Evolutionary conservation across 2,888 invertebrate genomes (phyloP), one percentile per base, ranked within the genome.

Genomic region (Lasioglossum marginatum): DNA sequence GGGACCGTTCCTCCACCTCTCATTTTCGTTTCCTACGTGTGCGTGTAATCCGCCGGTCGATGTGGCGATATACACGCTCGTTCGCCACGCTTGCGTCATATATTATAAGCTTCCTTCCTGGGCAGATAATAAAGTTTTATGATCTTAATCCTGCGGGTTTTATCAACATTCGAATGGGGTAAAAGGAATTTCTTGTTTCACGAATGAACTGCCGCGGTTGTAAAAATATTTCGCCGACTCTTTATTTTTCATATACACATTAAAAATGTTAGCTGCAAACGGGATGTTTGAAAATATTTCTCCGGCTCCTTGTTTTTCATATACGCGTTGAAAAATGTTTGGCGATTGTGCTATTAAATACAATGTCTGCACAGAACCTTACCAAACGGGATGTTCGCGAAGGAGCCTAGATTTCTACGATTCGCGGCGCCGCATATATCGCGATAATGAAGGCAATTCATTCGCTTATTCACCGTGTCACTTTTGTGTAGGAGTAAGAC

Each of bases 401-500:
- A 0, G 14, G 40, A 40, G 52, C 77, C 72, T 73, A 85, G 91
- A 91, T 91, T 85, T 81, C 78, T 78, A 27, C 71, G 79, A 75
- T 84, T 82, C 78, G 68, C 79, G 82, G 88, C 88, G 87, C 85
- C 89, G 74, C 87, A 86, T 90, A 86, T 74, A 91, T 90, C 90
- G 80, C 43, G 79, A 75, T 91, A 90, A 91, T 85, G 89, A 91
- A 89, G 79, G 82, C 88, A 88, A 91, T 90, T 86, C 88, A 87
- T 89, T 88, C 85, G 84, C 85, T 86, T 89, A 86, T 90, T 90
- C 88, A 81, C 70, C 91, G 78, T 86, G 89, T 90, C 91, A 71
- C 74, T 72, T 77, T 90, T 86, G 91, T 77, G 76, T 91, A 85
- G 91, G 91, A 91, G 91, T 90, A 81, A 87, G 90, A 91, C 86